phyloP scores from a whole-genome alignment of 2,888 invertebrate genomes.

The Tenthredo distinguenda region DNA sequence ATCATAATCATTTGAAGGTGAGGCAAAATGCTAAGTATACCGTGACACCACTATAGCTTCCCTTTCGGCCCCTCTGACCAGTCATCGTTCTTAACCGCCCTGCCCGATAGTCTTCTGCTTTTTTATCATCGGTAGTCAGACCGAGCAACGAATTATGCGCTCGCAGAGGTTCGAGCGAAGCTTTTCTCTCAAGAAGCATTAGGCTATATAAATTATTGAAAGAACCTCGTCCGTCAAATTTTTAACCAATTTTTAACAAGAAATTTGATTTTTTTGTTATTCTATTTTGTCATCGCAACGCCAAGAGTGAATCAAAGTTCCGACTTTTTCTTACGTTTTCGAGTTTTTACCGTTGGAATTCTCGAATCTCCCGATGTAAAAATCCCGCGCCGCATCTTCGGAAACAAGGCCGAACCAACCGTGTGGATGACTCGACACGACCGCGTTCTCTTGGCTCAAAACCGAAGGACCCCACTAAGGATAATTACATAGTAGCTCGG shows the following conservation, averaged over 20 bases:
- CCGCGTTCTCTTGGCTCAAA: slow-evolving; percentile 42
- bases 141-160: slow-evolving; percentile 43
- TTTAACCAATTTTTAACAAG: neutral
- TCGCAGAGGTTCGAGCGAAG: neutral
- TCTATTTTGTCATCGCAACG: neutral
- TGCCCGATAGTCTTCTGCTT: slow-evolving; percentile 46
- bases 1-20: slow-evolving; percentile 52
- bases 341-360: neutral
- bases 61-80: slow-evolving; percentile 40
- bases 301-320: neutral
- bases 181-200: slow-evolving; percentile 3
- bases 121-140: slow-evolving; percentile 48
- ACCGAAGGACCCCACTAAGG: slow-evolving; percentile 67
- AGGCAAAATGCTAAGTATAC: slow-evolving; percentile 53
- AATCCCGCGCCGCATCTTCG: slow-evolving; percentile 6
- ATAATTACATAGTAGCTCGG: slow-evolving; percentile 74
- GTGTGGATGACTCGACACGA: slow-evolving; percentile 41
- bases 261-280: neutral
- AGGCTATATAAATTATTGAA: neutral
- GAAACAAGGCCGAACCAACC: slow-evolving; percentile 32
- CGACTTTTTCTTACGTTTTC: no score
- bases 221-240: neutral
- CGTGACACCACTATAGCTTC: slow-evolving; percentile 45
- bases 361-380: neutral
- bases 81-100: slow-evolving; percentile 53